phyloP scores from a whole-genome alignment of 1,140 invertebrate genomes.

The Nomia melanderi region DNA sequence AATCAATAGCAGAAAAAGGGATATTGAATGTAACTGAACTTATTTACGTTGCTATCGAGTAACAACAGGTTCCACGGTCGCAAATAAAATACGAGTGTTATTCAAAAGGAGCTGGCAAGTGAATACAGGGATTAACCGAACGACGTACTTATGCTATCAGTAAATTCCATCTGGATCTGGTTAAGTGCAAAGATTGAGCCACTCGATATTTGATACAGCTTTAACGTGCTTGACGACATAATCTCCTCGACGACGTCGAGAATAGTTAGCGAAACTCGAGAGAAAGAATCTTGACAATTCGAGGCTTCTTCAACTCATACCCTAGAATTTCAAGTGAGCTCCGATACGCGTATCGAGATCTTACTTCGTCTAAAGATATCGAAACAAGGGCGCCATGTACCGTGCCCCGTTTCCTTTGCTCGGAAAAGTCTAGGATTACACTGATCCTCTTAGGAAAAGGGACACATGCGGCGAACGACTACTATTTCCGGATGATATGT shows the following conservation, averaged over 20 bases:
- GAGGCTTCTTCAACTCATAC: conserved; percentile 28
- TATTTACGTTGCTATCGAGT: no score
- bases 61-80: no score
- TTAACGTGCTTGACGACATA: conserved; percentile 36
- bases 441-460: neutral
- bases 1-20: no score
- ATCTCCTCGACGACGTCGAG: conserved; percentile 45
- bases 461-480: neutral
- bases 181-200: conserved; percentile 19
- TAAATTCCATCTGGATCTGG: neutral
- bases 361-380: conserved; percentile 4
- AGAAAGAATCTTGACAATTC: conserved; percentile 48
- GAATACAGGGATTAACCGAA: neutral
- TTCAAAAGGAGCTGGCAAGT: no score
- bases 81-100: no score
- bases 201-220: conserved; percentile 39
- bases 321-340: conserved; percentile 23
- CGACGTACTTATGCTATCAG: no score
- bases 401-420: neutral
- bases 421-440: neutral
- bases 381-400: neutral
- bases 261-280: conserved; percentile 52
- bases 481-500: neutral
- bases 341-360: conserved; percentile 23
- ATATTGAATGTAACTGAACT: no score